Conservation (phyloP, 2,113 vertebrate species). For the Nycticryphes semicollaris region DNA sequence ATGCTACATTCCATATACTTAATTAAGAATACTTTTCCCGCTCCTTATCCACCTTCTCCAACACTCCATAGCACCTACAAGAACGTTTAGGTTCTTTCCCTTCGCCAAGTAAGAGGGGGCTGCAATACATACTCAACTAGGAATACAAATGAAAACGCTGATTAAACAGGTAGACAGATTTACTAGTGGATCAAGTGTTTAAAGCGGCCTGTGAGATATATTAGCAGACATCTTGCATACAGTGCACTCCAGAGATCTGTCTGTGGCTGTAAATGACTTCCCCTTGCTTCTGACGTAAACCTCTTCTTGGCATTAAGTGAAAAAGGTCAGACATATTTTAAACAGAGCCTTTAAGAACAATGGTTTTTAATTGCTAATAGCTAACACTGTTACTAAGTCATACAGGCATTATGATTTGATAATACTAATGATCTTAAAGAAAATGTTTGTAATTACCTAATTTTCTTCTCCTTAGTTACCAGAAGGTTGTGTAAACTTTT, state of each 20-base stretch:
- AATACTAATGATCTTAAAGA: background rate
- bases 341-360: background rate
- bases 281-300: background rate
- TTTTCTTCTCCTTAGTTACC: background rate
- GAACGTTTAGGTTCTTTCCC: background rate
- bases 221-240: background rate
- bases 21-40: no score
- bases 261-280: background rate
- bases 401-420: background rate
- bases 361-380: background rate
- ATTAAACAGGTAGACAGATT: background rate
- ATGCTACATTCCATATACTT: background rate
- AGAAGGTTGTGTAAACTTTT: background rate
- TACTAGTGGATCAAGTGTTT: background rate
- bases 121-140: background rate
- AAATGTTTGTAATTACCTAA: background rate
- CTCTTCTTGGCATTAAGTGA: background rate
- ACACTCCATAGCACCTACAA: background rate
- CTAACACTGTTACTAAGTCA: background rate
- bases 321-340: background rate
- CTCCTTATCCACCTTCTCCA: background rate
- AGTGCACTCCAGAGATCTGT: background rate
- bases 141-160: background rate
- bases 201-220: background rate
- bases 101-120: background rate